Percentiles rank a stretch among this genome's conserved stretches.
Evolutionary conservation across 2,113 vertebrate genomes (phyloP).

Genomic region (Entomyzon cyanotis): DNA sequence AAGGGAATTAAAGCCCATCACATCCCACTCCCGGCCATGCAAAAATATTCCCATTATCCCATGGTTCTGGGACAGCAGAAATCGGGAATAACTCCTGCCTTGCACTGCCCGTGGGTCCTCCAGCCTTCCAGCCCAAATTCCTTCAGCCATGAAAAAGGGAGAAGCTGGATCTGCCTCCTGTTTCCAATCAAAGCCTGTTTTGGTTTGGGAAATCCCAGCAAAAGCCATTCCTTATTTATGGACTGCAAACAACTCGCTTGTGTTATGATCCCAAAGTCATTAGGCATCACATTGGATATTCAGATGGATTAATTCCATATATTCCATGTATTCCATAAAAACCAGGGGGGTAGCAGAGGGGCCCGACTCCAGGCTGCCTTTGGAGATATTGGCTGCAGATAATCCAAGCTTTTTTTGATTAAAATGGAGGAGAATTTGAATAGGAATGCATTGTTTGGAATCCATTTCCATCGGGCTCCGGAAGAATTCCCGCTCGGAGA

Average conservation of each 20-base stretch:
- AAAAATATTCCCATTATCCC: neutral
- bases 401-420: conserved; percentile 79
- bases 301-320: conserved; percentile 46
- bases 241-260: conserved; percentile 36
- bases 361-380: conserved; percentile 63
- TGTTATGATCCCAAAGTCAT: conserved; percentile 57
- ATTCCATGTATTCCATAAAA: neutral
- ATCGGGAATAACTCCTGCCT: neutral
- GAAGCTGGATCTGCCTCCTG: neutral
- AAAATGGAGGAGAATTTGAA: conserved; percentile 75
- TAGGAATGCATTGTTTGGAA: conserved; percentile 81
- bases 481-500: conserved; percentile 72
- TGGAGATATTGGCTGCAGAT: conserved; percentile 77
- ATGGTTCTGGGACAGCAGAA: neutral
- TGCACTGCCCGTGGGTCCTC: neutral
- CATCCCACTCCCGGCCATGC: accelerated
- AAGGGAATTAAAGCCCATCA: neutral
- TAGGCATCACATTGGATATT: conserved; percentile 7
- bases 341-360: conserved; percentile 9
- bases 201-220: conserved; percentile 36
- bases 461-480: conserved; percentile 66
- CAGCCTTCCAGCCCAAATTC: neutral
- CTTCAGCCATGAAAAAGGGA: neutral
- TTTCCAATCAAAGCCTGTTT: conserved; percentile 40
- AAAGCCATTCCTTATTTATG: neutral